These are phyloP conservation scores for Myotis daubentonii DNA, from an alignment of 2,797 vertebrate species.

Conservation along the genomic window DNA sequence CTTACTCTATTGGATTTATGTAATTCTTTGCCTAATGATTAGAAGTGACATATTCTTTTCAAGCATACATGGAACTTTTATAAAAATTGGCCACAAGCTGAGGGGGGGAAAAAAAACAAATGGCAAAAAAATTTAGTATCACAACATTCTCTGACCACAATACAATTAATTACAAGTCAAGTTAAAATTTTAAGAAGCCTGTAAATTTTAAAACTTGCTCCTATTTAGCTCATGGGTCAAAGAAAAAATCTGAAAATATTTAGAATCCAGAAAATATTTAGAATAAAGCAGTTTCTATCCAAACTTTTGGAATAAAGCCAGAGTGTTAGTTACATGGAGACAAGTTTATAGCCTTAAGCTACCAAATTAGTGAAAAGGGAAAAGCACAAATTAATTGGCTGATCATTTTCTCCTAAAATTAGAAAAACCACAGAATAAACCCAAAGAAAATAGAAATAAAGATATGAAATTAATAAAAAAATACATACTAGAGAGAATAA, in stretches of 20 bases:
- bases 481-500: not conserved
- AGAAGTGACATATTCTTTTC: not conserved
- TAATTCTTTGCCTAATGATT: not conserved
- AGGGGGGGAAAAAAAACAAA: not conserved
- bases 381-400: not conserved
- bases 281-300: not conserved
- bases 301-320: not conserved
- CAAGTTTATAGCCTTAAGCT: not conserved
- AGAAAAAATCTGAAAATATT: slow-evolving; percentile 34
- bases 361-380: not conserved
- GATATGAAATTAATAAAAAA: not conserved
- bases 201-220: not conserved
- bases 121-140: not conserved
- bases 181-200: not conserved
- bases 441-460: not conserved
- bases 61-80: not conserved
- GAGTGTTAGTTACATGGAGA: not conserved
- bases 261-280: not conserved
- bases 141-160: not conserved
- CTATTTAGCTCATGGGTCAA: not conserved
- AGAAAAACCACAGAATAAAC: not conserved
- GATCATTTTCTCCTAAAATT: not conserved
- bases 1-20: not conserved
- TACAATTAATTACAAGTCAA: not conserved
- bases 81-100: not conserved